Base-by-base conservation (phyloP, 2,797 vertebrate species). In the Gouania willdenowi region DNA sequence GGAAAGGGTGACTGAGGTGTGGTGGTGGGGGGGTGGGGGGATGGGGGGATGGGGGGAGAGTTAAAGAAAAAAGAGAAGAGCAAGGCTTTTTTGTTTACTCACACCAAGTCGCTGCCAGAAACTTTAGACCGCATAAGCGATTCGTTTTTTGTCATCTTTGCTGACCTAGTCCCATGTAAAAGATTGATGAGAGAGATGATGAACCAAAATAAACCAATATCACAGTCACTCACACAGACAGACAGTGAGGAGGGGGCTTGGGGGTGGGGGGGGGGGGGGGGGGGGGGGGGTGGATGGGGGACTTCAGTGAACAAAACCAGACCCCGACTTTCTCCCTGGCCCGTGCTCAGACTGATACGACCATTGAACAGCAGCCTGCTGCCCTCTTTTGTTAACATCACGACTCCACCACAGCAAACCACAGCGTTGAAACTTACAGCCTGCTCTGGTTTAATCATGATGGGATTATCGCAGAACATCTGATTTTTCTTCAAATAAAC, bases 121-220 rank as follows among this genome's bases (percentile, higher is more conserved):
- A 80, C 70, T 76, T 76, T 81, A 66, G 69, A 84, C 82, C 83
- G 62, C 82, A 82, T 77, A 71, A 77, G 70, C 64, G 45, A 63
- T 74, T 73, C 67, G 65, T 71, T 78, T n/a, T 77, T 82, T 83
- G 82, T 83, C 70, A 61, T 81, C 74, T 81, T 75, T 81, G 80
- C 80, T 82, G 84, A 87, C 82, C 82, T 69, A 59, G 80, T 83
- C 78, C 60, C 71, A 71, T 77, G 77, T 68, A 55, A 84, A 79
- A 84, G 85, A 87, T 82, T 82, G 79, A 88, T 84, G 81, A 80
- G 71, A 57, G 67, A 72, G 68, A 77, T 77, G 83, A 86, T 77
- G 79, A 85, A 78, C 75, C 76, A 70, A 81, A 87, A 81, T 80
- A 84, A 84, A 82, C 77, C 70, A 66, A 77, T 84, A 76, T 79